phyloP scores from a whole-genome alignment of 2,888 invertebrate species.

The Glaucopsyche alexis region DNA sequence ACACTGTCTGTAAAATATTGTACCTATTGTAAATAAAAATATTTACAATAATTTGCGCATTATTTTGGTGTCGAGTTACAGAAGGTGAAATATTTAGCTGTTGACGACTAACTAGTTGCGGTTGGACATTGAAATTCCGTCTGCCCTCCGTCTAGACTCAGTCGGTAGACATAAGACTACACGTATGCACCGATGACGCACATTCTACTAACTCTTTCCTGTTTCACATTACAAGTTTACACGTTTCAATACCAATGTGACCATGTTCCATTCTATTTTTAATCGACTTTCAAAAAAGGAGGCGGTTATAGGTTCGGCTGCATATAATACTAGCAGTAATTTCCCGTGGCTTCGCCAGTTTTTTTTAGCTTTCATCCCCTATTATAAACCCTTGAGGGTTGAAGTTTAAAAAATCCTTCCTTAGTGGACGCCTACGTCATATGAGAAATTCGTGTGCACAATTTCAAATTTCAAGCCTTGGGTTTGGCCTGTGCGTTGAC shows the following conservation, averaged over 20 bases:
- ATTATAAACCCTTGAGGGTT: too few species aligned
- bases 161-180: conserved; percentile 50
- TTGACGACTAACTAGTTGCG: conserved; percentile 37
- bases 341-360: too few species aligned
- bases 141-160: conserved; percentile 71
- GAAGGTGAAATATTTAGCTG: conserved; percentile 33
- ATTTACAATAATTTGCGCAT: background rate
- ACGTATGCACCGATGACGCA: conserved; percentile 29
- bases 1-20: background rate
- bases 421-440: too few species aligned
- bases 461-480: too few species aligned
- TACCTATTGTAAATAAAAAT: background rate
- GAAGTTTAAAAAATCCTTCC: too few species aligned
- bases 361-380: too few species aligned
- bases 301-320: too few species aligned
- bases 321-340: too few species aligned
- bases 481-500: too few species aligned
- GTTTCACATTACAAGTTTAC: background rate
- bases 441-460: too few species aligned
- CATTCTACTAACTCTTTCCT: conserved; percentile 3
- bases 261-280: background rate
- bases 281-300: background rate
- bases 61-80: conserved; percentile 12
- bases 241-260: background rate
- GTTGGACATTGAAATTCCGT: conserved; percentile 66